These are phyloP conservation scores for Aptenodytes patagonicus DNA, from an alignment of 2,113 vertebrate species.

Conservation along the genomic window DNA sequence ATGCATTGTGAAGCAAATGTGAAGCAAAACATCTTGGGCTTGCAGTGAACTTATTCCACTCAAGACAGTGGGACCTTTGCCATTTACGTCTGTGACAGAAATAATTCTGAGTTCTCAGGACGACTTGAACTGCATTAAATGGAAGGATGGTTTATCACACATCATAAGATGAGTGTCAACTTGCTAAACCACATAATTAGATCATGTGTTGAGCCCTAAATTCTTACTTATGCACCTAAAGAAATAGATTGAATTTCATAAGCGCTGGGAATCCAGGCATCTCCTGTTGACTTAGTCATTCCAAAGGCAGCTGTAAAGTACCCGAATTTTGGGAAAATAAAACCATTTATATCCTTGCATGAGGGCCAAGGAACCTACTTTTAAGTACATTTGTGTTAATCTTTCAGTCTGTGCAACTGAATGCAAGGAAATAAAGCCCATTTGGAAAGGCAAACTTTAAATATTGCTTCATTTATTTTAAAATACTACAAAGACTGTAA, in stretches of 20 bases:
- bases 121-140: neutral
- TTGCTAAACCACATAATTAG: conserved; percentile 29
- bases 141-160: conserved; percentile 26
- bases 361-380: neutral
- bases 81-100: neutral
- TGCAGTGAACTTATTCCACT: neutral
- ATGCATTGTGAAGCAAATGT: neutral
- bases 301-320: neutral
- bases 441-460: neutral
- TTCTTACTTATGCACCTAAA: conserved; percentile 38
- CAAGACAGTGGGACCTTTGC: neutral
- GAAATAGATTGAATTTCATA: conserved; percentile 48
- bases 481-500: neutral
- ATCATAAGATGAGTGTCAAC: neutral
- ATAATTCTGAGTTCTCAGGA: neutral
- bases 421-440: neutral
- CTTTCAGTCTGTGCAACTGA: neutral
- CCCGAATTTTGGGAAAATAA: neutral
- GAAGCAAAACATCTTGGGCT: neutral
- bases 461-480: neutral
- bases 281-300: conserved; percentile 39
- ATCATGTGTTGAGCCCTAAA: neutral
- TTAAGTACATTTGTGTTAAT: neutral
- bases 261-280: conserved; percentile 12
- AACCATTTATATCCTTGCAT: neutral